Evolutionary conservation across 2,797 vertebrate species (phyloP), one percentile per base, ranked within the genome.

Genomic region (Cyprinella venusta): DNA sequence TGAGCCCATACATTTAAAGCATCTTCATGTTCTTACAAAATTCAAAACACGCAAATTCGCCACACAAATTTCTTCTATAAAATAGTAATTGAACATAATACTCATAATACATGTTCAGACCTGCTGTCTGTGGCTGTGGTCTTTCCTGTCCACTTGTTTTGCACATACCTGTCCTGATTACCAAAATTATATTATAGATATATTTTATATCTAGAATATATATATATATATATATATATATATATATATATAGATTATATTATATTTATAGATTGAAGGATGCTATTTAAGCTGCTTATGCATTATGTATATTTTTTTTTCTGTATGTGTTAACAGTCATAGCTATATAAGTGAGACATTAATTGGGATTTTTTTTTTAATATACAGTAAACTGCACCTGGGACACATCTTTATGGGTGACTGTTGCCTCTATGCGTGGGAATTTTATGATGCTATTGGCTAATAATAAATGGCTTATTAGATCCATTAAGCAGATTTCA

Each of bases 1-100:
- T 98, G 95, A 97, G 96, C 93, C 96, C 95, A 92, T 59, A 59
- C 10, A 59, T 50, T 67, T 72, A 36, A 33, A 72, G 26, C 19
- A 13, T 74, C 18, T 74, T 36, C 19, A n/a, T 54, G 30, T 13
- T 2, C 52, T 74, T 12, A 30, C 30, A 74, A 36, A 74, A 4
- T 36, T 54, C 19, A 54, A 38, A 15, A 54, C 15, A 10, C 70
- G 3, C 26, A 52, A 6, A 72, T 36, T 15, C 13, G 26, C 26
- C 26, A 52, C 70, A 6, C 26, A 52, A 6, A 72, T 36, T 15
- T 54, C 30, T 54, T 21, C 10, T 74, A 13, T 54, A 54, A 74
- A 56, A 54, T 54, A n/a, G 19, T 38, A 38, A 21, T 74, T 63
- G 16, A 2, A 1, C 19, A 33, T 52, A 33, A 52, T 19, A 30